Evolutionary conservation across 2,888 invertebrate species (phyloP).

Genomic region (Iselma pallidipennis): DNA sequence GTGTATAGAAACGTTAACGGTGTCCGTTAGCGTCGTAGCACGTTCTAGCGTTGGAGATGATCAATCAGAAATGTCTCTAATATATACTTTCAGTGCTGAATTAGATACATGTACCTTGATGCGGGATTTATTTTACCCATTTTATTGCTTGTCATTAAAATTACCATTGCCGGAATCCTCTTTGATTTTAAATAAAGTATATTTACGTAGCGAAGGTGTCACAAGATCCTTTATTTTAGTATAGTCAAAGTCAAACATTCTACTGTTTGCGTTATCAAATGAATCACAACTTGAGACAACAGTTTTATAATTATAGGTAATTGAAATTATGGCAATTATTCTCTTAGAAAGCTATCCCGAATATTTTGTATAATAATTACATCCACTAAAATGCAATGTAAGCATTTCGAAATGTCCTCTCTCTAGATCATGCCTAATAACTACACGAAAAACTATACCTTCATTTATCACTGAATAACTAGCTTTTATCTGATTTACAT

Average conservation of each 20-base stretch:
- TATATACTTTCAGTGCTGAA: constrained; percentile 46
- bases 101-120: constrained; percentile 48
- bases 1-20: constrained; percentile 18
- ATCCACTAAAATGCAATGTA: constrained; percentile 16
- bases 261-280: background rate
- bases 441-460: constrained; percentile 15
- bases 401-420: constrained; percentile 14
- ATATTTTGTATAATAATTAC: constrained; percentile 25
- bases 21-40: constrained; percentile 13
- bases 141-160: constrained; percentile 48
- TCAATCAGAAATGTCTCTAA: constrained; percentile 38
- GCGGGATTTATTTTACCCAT: constrained; percentile 44
- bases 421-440: constrained; percentile 23
- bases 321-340: constrained; percentile 26
- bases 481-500: constrained; percentile 5
- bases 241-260: no score
- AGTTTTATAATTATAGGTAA: constrained; percentile 30
- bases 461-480: constrained; percentile 20
- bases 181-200: background rate
- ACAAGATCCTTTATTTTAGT: background rate
- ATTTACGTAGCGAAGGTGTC: background rate
- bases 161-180: constrained; percentile 34
- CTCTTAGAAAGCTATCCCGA: constrained; percentile 13
- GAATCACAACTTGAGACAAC: constrained; percentile 7
- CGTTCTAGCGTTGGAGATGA: constrained; percentile 19